These are phyloP conservation scores for Brienomyrus brachyistius DNA, from an alignment of 2,113 vertebrate species.

Conservation along the genomic window DNA sequence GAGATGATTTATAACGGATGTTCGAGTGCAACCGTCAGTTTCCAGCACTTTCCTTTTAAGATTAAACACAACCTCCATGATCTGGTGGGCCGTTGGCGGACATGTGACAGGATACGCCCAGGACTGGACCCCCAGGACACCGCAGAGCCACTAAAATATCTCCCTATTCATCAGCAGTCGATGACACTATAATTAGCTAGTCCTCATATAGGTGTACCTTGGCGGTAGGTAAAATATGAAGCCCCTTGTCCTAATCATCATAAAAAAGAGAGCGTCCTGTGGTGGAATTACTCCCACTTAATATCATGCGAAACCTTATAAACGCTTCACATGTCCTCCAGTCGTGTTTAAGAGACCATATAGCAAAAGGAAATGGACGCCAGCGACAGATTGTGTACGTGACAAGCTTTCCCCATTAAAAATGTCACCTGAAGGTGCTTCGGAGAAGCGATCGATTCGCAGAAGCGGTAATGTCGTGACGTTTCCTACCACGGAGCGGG, in stretches of 20 bases:
- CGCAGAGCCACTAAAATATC: neutral
- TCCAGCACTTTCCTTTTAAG: neutral
- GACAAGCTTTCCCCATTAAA: neutral
- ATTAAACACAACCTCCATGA: neutral
- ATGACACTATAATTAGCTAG: neutral
- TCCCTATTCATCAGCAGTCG: neutral
- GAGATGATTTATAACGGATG: neutral
- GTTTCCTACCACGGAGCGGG: neutral
- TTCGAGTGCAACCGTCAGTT: neutral
- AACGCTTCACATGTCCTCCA: neutral
- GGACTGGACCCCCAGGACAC: neutral
- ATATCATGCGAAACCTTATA: neutral
- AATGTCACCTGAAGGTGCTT: neutral
- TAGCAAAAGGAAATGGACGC: neutral
- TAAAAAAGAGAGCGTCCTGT: neutral
- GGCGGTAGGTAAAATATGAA: neutral
- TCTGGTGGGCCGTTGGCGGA: neutral
- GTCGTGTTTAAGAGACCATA: neutral
- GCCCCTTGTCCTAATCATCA: neutral
- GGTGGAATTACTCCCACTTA: neutral
- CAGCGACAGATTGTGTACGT: neutral
- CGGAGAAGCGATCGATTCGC: neutral
- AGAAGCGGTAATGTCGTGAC: neutral
- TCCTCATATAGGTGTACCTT: neutral
- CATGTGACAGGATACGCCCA: neutral